Evolutionary conservation across 2,113 vertebrate species (phyloP).

Genomic region (Chiloscyllium plagiosum): DNA sequence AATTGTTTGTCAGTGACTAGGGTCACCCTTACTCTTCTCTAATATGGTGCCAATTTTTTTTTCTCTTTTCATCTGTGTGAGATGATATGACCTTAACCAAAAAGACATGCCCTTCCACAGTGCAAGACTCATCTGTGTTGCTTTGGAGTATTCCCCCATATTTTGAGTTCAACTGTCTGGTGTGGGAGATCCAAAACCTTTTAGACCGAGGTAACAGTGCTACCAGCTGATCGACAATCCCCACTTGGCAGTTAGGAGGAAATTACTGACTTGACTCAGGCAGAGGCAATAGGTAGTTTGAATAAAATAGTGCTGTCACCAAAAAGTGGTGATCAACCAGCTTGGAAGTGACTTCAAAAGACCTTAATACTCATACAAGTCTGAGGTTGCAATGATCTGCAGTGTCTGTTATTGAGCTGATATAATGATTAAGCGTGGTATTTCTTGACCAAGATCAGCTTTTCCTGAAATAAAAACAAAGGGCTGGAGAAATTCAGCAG

Average conservation of each 20-base stretch:
- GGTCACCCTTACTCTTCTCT: neutral
- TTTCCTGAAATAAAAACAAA: no score
- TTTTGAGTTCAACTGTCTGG: neutral
- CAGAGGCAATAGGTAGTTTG: neutral
- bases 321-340: neutral
- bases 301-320: neutral
- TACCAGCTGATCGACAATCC: neutral
- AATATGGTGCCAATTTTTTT: neutral
- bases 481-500: no score
- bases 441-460: neutral
- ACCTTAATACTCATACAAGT: neutral
- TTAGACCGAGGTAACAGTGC: neutral
- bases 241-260: neutral
- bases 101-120: no score
- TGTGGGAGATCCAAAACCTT: neutral
- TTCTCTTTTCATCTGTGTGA: neutral
- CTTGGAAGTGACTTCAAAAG: neutral
- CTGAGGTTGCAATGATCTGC: neutral
- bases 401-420: neutral
- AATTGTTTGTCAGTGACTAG: neutral
- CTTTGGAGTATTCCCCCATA: neutral
- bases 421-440: neutral
- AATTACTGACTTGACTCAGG: neutral
- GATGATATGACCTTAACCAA: neutral
- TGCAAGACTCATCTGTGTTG: neutral